Evolutionary conservation across 2,888 invertebrate genomes (phyloP), one percentile per base, ranked within the genome.

Genomic region (Drosophila flavopinicola): DNA sequence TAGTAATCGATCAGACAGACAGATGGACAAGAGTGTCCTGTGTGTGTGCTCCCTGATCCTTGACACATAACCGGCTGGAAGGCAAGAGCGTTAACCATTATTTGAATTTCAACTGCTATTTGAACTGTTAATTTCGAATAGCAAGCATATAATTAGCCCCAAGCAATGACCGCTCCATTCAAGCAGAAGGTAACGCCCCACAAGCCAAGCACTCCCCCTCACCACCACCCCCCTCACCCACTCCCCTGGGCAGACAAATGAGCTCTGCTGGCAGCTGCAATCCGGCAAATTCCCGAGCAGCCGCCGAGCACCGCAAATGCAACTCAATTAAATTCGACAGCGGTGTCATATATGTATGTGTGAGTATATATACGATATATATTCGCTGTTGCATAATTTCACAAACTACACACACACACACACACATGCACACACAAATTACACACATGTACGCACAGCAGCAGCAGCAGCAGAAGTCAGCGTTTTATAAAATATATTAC

Each of bases 261-360:
- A 24, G 33, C 47, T 15, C 39, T 42, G 37, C 25, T 58, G 63
- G 53, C 71, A 71, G 71, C 71, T 71, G 71, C 75, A 74, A 59
- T 68, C 58, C 70, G 51, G 48, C 58, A 52, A 72, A 75, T 64
- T 59, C 49, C 57, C 44, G 24, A 39, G 47, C 35, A 35, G 20
- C 32, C 20, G 20, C 4, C 20, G 20, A n/a, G 6, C n/a, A 41
- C 53, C 64, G 72, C 79, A 78, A 78, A 70, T 79, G 86, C 77
- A 82, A 82, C 87, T 82, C 80, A 82, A 82, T 82, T 82, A 82
- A 80, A 80, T 86, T 79, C 74, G 69, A 84, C 75, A 67, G 63
- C 59, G 48, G 35, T 57, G 66, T 53, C 58, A 66, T 68, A 66
- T 63, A 80, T 66, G 64, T 58, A 47, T 59, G 48, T 20, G 11